Percentiles rank a stretch among this genome's conserved stretches.
These are phyloP conservation scores for Glaucomys volans DNA, from an alignment of 2,113 vertebrate species.

Conservation along the genomic window DNA sequence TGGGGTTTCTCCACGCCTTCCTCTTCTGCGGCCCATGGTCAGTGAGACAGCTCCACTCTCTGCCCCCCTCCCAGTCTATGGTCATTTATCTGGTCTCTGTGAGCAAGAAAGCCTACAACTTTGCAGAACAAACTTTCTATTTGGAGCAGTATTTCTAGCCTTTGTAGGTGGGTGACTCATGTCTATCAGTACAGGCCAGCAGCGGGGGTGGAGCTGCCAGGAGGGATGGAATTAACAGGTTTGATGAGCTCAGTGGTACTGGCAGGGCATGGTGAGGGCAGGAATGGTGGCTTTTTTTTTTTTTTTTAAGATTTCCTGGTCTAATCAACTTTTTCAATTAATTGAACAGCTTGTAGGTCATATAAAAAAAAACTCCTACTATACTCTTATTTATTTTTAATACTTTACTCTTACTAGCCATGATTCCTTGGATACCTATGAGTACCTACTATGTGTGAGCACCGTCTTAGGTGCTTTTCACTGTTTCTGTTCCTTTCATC, in stretches of 20 bases:
- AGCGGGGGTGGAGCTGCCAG: not conserved
- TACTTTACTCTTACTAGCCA: not conserved
- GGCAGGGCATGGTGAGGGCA: not conserved
- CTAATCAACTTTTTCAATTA: conserved; percentile 23
- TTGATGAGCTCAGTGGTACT: not conserved
- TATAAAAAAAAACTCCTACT: too few relatives aligned
- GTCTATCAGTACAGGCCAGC: not conserved
- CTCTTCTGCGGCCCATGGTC: conserved; percentile 33
- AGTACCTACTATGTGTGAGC: not conserved
- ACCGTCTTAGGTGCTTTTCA: not conserved
- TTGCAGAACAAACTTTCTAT: conserved; percentile 16
- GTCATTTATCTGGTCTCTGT: conserved; percentile 11
- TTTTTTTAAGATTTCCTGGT: not conserved
- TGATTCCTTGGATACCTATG: not conserved
- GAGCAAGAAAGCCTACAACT: conserved; percentile 17
- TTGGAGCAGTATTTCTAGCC: conserved; percentile 29
- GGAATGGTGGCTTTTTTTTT: not conserved
- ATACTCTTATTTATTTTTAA: too few relatives aligned
- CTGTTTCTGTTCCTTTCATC: conserved; percentile 19
- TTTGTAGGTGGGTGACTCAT: not conserved
- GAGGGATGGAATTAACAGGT: not conserved
- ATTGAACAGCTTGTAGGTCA: not conserved
- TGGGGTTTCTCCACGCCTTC: conserved; percentile 28
- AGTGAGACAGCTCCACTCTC: not conserved
- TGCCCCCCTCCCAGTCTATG: not conserved